These are phyloP conservation scores for Julus scandinavius DNA, from an alignment of 2,888 invertebrate species.

Conservation along the genomic window DNA sequence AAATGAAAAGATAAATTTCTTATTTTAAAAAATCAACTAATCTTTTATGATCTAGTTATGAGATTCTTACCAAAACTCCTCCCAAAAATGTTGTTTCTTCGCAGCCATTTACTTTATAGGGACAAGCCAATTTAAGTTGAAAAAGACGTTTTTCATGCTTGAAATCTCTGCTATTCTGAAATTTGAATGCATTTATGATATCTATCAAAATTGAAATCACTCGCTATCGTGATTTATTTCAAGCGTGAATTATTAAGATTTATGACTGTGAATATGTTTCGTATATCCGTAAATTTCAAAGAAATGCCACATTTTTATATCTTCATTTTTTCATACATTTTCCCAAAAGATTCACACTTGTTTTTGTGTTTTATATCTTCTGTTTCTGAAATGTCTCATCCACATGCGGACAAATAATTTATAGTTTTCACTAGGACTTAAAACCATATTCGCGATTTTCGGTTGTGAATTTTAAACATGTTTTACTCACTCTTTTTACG, in stretches of 20 bases:
- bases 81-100: background rate
- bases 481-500: background rate
- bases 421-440: too few species aligned
- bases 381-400: background rate
- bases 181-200: too few species aligned
- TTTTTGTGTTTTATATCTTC: too few species aligned
- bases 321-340: too few species aligned
- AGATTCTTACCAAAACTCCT: background rate
- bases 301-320: too few species aligned
- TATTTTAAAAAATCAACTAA: background rate
- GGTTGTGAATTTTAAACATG: background rate
- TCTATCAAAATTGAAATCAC: too few species aligned
- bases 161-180: background rate
- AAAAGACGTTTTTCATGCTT: background rate
- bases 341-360: too few species aligned
- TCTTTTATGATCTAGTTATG: background rate
- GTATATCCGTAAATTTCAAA: background rate
- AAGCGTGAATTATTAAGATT: too few species aligned
- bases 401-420: too few species aligned
- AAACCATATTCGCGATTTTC: too few species aligned
- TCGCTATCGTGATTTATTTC: too few species aligned
- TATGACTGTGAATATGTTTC: too few species aligned
- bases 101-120: background rate
- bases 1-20: background rate
- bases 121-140: background rate